Evolutionary conservation across 2,113 vertebrate species (phyloP).

Genomic region (Brachyistius frenatus): DNA sequence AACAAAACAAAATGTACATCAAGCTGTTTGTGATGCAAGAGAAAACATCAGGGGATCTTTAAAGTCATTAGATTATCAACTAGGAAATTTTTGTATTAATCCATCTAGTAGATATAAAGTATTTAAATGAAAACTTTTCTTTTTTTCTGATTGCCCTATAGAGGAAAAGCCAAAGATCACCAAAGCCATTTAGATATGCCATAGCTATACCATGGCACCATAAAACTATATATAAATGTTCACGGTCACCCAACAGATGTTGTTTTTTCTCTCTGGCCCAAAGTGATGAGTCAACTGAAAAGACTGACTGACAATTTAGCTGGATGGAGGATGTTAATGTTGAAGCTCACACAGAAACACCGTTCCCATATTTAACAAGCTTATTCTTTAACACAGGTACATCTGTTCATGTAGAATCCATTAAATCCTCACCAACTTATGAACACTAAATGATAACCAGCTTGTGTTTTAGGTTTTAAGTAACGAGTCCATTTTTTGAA

Average conservation of each 20-base stretch:
- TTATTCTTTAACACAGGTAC: not conserved
- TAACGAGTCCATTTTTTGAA: slow-evolving; percentile 34
- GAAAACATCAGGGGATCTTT: not conserved
- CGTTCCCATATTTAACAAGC: not conserved
- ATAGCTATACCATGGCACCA: too few species aligned
- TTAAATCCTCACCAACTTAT: not conserved
- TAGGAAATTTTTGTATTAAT: too few species aligned
- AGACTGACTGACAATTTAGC: too few species aligned
- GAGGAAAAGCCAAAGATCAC: not conserved
- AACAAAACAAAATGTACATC: not conserved
- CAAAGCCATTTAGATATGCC: not conserved
- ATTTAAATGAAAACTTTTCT: too few species aligned
- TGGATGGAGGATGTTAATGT: too few species aligned
- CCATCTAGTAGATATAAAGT: not conserved
- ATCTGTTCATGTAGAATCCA: slow-evolving; percentile 1
- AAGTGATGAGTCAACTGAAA: too few species aligned
- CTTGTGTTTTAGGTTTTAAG: slow-evolving; percentile 49
- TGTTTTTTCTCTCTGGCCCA: too few species aligned
- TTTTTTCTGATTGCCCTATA: not conserved
- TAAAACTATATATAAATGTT: not conserved
- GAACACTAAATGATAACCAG: slow-evolving; percentile 28
- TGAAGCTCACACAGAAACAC: not conserved
- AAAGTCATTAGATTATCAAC: not conserved
- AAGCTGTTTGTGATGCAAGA: not conserved
- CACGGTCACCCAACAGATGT: not conserved